Evolutionary conservation across 2,888 invertebrate genomes (phyloP).

Genomic region (Diogma glabrata): DNA sequence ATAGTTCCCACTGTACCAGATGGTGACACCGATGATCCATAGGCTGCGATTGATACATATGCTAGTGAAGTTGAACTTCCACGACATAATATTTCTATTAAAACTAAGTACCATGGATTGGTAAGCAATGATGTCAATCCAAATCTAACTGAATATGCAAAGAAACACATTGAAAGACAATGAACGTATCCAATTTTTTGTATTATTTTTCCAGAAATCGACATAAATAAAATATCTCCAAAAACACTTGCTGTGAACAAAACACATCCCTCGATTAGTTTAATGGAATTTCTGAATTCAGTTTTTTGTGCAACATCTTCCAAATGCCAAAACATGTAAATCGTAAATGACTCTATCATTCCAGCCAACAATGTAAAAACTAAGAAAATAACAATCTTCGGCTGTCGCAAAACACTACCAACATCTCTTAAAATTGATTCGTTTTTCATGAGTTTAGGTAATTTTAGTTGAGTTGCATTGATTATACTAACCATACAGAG

Average conservation of each 20-base stretch:
- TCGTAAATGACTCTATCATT: slow-evolving; percentile 66
- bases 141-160: slow-evolving; percentile 63
- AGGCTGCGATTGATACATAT: slow-evolving; percentile 69
- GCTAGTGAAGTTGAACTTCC: slow-evolving; percentile 81
- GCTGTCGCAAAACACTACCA: slow-evolving; percentile 46
- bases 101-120: slow-evolving; percentile 72
- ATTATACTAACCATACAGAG: too few species aligned
- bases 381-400: slow-evolving; percentile 55
- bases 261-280: slow-evolving; percentile 66
- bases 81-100: slow-evolving; percentile 68
- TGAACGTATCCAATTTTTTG: slow-evolving; percentile 65
- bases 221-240: slow-evolving; percentile 68
- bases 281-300: slow-evolving; percentile 51
- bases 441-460: slow-evolving; percentile 56
- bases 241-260: slow-evolving; percentile 68
- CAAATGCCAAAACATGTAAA: slow-evolving; percentile 73
- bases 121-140: slow-evolving; percentile 62
- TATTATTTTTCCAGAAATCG: slow-evolving; percentile 61
- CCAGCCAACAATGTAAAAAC: slow-evolving; percentile 64
- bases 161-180: slow-evolving; percentile 64
- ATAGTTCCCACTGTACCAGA: slow-evolving; percentile 71
- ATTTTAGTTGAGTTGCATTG: slow-evolving; percentile 47
- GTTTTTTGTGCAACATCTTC: slow-evolving; percentile 60
- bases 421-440: slow-evolving; percentile 58
- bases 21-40: slow-evolving; percentile 53